Evolutionary conservation across 2,888 invertebrate genomes (phyloP).

Genomic region (Epicampocera succincta): DNA sequence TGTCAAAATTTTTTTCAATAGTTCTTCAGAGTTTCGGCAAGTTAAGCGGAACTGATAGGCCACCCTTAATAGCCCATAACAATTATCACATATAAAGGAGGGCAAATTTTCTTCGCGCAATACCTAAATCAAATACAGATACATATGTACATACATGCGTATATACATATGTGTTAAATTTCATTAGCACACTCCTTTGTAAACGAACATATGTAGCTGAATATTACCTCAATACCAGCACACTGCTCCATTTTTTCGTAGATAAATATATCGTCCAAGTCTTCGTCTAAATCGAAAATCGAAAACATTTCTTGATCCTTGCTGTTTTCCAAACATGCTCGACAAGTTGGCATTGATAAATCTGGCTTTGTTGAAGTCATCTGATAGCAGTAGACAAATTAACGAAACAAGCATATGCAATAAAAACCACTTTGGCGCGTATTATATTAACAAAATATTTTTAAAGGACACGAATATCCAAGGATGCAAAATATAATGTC

Average conservation of each 20-base stretch:
- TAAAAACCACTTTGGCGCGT: too few species aligned
- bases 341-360: conserved; percentile 70
- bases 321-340: conserved; percentile 76
- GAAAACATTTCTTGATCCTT: conserved; percentile 74
- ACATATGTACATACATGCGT: too few species aligned
- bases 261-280: conserved; percentile 26
- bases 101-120: conserved; percentile 75
- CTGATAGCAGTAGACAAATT: too few species aligned
- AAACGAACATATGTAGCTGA: too few species aligned
- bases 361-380: conserved; percentile 39
- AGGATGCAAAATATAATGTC: too few species aligned
- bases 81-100: conserved; percentile 76
- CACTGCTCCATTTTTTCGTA: conserved; percentile 76
- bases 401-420: too few species aligned
- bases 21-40: conserved; percentile 79
- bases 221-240: conserved; percentile 76
- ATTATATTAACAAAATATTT: too few species aligned
- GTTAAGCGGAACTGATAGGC: conserved; percentile 80
- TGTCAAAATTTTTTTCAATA: conserved; percentile 76
- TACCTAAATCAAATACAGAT: conserved; percentile 74
- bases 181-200: too few species aligned
- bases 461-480: too few species aligned
- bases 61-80: conserved; percentile 75
- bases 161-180: not conserved
- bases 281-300: conserved; percentile 72